These are phyloP conservation scores for Panagrolaimus sp. DNA, from an alignment of 1,140 invertebrate genomes.

Conservation along the genomic window DNA sequence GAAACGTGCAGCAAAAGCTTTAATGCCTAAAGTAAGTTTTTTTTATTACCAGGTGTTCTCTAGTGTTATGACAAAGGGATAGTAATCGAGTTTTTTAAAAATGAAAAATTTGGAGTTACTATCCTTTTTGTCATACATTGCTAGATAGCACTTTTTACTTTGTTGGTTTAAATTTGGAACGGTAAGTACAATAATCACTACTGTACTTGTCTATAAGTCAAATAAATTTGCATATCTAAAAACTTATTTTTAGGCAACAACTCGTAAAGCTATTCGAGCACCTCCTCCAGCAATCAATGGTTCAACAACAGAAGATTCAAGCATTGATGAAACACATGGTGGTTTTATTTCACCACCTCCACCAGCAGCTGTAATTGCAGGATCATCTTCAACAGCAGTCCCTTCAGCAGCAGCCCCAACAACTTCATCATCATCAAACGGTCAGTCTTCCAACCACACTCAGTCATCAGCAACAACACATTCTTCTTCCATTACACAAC, in stretches of 20 bases:
- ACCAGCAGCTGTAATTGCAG: not conserved
- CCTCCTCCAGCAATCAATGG: not conserved
- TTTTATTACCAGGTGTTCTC: too few species aligned
- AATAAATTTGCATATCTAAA: not conserved
- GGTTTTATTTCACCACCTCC: not conserved
- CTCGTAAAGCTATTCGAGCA: not conserved
- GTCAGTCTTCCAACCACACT: not conserved
- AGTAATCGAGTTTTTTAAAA: not conserved
- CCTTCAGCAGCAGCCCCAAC: too few species aligned
- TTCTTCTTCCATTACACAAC: not conserved
- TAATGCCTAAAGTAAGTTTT: constrained; percentile 41
- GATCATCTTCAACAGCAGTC: not conserved
- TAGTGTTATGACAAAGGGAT: not conserved
- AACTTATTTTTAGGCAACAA: constrained; percentile 12
- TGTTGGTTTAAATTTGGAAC: too few species aligned
- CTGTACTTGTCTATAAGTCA: constrained; percentile 16
- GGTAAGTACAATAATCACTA: too few species aligned
- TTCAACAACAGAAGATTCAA: constrained; percentile 8
- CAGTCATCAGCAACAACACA: not conserved
- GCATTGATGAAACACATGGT: not conserved
- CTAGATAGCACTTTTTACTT: too few species aligned
- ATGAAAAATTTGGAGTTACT: constrained; percentile 6
- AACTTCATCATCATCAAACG: constrained; percentile 1
- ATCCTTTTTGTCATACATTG: too few species aligned
- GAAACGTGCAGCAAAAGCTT: constrained; percentile 50